phyloP scores from a whole-genome alignment of 64 coral and sea anemone species.

The Actinia tenebrosa region DNA sequence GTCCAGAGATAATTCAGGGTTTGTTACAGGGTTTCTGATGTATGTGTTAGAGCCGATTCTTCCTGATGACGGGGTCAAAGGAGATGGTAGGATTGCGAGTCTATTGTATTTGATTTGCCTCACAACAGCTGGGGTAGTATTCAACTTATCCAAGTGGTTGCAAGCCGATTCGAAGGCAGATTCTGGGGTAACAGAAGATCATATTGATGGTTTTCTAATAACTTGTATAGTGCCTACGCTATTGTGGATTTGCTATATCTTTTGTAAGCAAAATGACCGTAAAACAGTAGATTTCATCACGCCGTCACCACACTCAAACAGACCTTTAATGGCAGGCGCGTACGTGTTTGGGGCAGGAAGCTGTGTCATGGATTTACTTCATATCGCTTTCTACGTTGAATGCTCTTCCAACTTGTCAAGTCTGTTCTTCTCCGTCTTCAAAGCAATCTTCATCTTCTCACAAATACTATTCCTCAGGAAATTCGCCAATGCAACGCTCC shows the following conservation, averaged over 20 bases:
- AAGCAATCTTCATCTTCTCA: constrained; percentile 89
- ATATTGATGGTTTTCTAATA: constrained; percentile 96
- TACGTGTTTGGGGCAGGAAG: constrained; percentile 95
- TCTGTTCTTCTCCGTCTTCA: constrained; percentile 90
- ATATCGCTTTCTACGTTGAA: constrained; percentile 95
- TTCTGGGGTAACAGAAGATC: constrained; percentile 77
- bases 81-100: constrained; percentile 93
- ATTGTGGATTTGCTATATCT: constrained; percentile 95
- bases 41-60: constrained; percentile 75
- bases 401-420: constrained; percentile 88
- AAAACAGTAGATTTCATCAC: constrained; percentile 91
- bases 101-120: constrained; percentile 94
- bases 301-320: constrained; percentile 67
- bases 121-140: constrained; percentile 97
- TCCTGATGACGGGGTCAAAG: constrained; percentile 87
- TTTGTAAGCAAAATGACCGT: constrained; percentile 90
- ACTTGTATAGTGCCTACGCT: constrained; percentile 91
- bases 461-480: constrained; percentile 95
- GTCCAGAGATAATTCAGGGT: not conserved
- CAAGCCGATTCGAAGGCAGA: constrained; percentile 89
- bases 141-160: constrained; percentile 93
- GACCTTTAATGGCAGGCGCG: constrained; percentile 81
- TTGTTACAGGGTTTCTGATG: constrained; percentile 53
- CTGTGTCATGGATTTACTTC: constrained; percentile 84
- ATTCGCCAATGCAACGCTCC: constrained; percentile 90